Conservation (phyloP, 2,888 invertebrate genomes). For the Trissoscelio sp. region DNA sequence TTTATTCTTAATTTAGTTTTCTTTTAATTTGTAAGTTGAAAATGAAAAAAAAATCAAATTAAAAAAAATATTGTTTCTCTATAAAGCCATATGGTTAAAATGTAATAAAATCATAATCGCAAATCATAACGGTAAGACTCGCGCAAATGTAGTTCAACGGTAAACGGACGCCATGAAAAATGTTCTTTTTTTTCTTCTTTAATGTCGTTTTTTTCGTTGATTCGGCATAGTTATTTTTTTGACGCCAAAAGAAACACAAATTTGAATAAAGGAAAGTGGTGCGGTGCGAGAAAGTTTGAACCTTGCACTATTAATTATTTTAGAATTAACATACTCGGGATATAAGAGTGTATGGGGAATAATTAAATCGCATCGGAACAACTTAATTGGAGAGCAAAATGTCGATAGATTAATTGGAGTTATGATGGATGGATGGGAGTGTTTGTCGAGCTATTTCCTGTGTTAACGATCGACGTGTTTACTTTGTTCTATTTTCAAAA, state of each 20-base stretch:
- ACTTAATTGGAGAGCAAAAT: constrained; percentile 26
- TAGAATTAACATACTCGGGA: constrained; percentile 57
- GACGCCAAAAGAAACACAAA: constrained; percentile 52
- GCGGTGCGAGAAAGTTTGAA: constrained; percentile 64
- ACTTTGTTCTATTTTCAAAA: too few species aligned
- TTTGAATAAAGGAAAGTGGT: constrained; percentile 69
- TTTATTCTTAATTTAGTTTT: too few species aligned
- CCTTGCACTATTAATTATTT: constrained; percentile 67
- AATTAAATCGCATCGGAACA: constrained; percentile 28
- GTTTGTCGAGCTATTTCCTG: not conserved
- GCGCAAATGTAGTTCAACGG: constrained; percentile 52
- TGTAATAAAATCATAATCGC: constrained; percentile 54
- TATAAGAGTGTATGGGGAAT: constrained; percentile 15
- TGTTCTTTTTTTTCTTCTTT: constrained; percentile 10
- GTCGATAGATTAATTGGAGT: not conserved
- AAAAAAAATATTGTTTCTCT: too few species aligned
- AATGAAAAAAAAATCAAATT: not conserved
- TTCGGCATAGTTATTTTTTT: constrained; percentile 40
- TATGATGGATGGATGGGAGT: constrained; percentile 10
- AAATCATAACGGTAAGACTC: constrained; percentile 58
- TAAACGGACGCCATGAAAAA: constrained; percentile 49
- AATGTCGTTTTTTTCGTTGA: not conserved
- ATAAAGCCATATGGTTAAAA: too few species aligned
- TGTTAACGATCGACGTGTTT: not conserved
- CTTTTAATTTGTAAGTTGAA: too few species aligned